These are phyloP conservation scores for Parapsyche elsis DNA, from an alignment of 1,140 invertebrate species.

Conservation along the genomic window DNA sequence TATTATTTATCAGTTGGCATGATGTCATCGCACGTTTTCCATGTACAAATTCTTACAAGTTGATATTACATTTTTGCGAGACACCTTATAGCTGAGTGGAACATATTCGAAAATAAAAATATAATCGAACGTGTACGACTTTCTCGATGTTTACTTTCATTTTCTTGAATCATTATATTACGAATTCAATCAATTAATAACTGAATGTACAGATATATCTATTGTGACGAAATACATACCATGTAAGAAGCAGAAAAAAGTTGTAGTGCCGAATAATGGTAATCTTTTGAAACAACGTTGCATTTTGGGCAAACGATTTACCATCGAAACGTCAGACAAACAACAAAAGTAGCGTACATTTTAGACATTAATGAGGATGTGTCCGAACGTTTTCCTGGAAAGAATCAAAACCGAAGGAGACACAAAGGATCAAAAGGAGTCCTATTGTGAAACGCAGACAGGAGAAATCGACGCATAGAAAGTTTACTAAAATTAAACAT, in stretches of 20 bases:
- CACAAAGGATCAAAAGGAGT: neutral
- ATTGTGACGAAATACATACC: neutral
- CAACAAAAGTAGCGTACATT: neutral
- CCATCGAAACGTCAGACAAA: neutral
- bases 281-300: neutral
- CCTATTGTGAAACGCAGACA: neutral
- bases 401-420: slow-evolving; percentile 9
- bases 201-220: too few relatives aligned
- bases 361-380: slow-evolving; percentile 15
- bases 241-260: neutral
- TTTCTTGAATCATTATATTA: too few relatives aligned
- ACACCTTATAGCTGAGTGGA: too few relatives aligned
- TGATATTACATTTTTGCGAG: too few relatives aligned
- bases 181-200: too few relatives aligned
- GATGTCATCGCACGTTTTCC: too few relatives aligned
- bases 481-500: neutral
- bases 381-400: slow-evolving; percentile 18
- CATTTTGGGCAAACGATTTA: neutral
- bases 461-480: slow-evolving; percentile 26
- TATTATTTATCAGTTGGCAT: neutral
- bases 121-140: too few relatives aligned
- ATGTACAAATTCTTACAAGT: neutral
- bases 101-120: too few relatives aligned
- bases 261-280: neutral
- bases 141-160: too few relatives aligned